Base-by-base conservation (phyloP, 2,113 vertebrate genomes). In the Ophthalmolycus amberensis region DNA sequence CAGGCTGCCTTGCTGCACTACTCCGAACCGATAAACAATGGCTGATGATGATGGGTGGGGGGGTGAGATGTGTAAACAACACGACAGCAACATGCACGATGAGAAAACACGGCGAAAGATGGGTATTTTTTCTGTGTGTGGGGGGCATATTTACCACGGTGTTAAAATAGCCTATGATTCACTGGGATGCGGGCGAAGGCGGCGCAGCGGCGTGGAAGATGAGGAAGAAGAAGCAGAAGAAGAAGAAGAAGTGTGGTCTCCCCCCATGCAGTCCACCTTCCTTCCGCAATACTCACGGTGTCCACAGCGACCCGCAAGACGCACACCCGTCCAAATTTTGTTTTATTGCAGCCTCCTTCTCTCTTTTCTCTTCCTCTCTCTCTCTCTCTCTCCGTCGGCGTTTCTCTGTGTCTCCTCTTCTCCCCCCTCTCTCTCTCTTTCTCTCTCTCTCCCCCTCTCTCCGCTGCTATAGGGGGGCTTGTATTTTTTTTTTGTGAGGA, bases 131-230 rank as follows among this genome's bases (percentile, higher is more conserved):
- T 18, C 5, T 48, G 46, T 46, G 44, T 46, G 44, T 48, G 18
- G 62, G 74, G 88, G 95, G 97, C 95, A 99, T 97, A 97, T 97
- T 99, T 97, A 97, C 96, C 97, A 97, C 95, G 97, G 94, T 96
- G 97, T 96, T 95, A 96, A 96, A 97, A 97, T 95, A 96, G 96
- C 96, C 96, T 96, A 96, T 96, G 97, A 98, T 97, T 97, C 96
- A 97, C 95, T 96, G 97, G 96, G 97, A 95, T 95, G 90, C 86
- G 56, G 87, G 84, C 72, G 76, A 71, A 83, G 84, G 89, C 83
- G 80, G 84, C 67, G 83, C 75, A 58, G 95, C 90, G 94, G 75
- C 95, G 85, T 89, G 90, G 94, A 93, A 93, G 95, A 78, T 68
- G 90, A 83, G 63, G 90, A 82, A 73, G 90, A 85, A 67, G 87